Percentiles rank a stretch among this genome's conserved stretches.
Evolutionary conservation across 2,888 invertebrate species (phyloP).

Genomic region (Acanthosepion esculentum): DNA sequence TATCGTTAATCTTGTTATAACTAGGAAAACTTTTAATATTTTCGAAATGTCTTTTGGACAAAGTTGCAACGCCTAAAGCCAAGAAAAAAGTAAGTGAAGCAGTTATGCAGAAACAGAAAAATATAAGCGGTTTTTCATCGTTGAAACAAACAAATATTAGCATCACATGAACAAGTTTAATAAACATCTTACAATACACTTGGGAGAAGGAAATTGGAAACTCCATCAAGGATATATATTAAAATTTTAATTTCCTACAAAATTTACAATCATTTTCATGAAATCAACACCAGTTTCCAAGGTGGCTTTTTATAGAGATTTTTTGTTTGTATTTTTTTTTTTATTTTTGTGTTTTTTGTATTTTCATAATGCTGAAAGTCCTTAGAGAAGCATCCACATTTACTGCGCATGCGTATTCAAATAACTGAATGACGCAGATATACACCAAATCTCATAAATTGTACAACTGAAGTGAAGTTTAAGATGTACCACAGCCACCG

Average conservation of each 20-base stretch:
- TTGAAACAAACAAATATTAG: conserved; percentile 4
- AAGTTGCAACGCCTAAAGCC: neutral
- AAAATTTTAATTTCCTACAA: conserved; percentile 43
- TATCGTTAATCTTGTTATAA: too few species aligned
- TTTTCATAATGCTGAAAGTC: neutral
- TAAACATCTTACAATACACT: neutral
- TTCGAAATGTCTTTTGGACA: too few species aligned
- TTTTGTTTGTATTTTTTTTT: neutral
- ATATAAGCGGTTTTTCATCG: neutral
- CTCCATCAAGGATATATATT: conserved; percentile 41
- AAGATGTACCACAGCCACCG: neutral
- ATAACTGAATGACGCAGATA: neutral
- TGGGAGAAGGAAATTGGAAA: conserved; percentile 4
- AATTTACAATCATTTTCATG: conserved; percentile 43
- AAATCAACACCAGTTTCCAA: conserved; percentile 13
- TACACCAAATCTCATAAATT: neutral
- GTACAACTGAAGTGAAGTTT: neutral
- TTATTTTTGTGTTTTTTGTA: neutral
- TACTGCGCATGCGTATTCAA: neutral
- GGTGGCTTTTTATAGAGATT: neutral
- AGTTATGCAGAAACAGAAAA: neutral
- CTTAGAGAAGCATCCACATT: neutral
- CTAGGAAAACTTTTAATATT: too few species aligned
- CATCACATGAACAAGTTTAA: conserved; percentile 4
- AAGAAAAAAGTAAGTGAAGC: neutral